These are phyloP conservation scores for Drosophila rufa DNA, from an alignment of 1,140 invertebrate species.

Conservation along the genomic window DNA sequence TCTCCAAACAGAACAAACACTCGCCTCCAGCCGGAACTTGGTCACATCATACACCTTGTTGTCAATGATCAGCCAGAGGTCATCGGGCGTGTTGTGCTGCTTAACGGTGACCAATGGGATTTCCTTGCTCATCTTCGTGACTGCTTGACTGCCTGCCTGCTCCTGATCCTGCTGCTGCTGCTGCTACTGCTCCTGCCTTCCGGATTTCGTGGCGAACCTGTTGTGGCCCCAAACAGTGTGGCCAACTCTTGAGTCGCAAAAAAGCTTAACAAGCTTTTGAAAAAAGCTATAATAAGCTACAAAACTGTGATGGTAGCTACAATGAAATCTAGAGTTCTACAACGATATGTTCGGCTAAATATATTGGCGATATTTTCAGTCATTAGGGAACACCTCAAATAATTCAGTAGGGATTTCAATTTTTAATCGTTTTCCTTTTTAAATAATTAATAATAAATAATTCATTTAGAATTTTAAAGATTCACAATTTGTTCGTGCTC, in stretches of 20 bases:
- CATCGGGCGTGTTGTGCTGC: conserved; percentile 86
- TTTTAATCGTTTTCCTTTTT: too few relatives aligned
- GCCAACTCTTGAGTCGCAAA: background rate
- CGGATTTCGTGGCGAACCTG: conserved; percentile 4
- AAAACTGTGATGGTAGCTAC: too few relatives aligned
- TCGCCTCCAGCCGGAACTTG: conserved; percentile 88
- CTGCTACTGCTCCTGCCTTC: conserved; percentile 7
- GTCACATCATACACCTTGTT: conserved; percentile 89
- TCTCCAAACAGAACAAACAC: background rate
- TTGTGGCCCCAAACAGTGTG: conserved; percentile 4
- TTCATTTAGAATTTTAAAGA: too few relatives aligned
- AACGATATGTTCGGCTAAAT: too few relatives aligned
- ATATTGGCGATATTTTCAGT: too few relatives aligned
- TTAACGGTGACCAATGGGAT: conserved; percentile 86
- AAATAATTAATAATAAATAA: too few relatives aligned
- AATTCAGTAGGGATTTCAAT: too few relatives aligned
- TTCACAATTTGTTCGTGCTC: too few relatives aligned
- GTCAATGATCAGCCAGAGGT: conserved; percentile 88
- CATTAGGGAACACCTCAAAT: too few relatives aligned
- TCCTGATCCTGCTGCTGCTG: conserved; percentile 11
- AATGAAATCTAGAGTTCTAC: too few relatives aligned
- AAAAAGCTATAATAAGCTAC: too few relatives aligned
- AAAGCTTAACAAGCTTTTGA: too few relatives aligned
- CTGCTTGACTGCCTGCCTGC: conserved; percentile 4
- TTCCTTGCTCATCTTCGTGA: conserved; percentile 52